phyloP scores from a whole-genome alignment of 2,113 vertebrate species.

The Grammomys dolichurus region DNA sequence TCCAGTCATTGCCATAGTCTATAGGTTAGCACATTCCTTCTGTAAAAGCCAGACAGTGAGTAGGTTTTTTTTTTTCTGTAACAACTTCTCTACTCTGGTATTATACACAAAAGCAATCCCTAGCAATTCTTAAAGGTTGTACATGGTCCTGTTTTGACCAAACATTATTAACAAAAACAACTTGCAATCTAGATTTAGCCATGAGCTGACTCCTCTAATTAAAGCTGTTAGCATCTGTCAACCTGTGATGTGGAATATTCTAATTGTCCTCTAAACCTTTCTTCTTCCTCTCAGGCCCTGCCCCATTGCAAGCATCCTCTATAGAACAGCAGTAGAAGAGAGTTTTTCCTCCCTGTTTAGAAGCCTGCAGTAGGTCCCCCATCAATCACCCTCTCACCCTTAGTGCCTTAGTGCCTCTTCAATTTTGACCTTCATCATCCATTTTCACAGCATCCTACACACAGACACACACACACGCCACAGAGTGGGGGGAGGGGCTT shows the following conservation, averaged over 20 bases:
- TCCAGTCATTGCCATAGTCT: background rate
- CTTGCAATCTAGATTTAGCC: background rate
- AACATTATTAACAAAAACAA: slow-evolving; percentile 34
- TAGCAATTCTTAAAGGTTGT: background rate
- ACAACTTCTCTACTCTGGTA: background rate
- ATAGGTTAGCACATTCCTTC: background rate
- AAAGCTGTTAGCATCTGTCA: background rate
- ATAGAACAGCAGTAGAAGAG: background rate
- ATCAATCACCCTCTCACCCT: background rate
- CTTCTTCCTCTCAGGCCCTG: background rate
- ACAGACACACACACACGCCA: background rate
- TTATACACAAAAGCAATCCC: background rate
- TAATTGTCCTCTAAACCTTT: background rate
- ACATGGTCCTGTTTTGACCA: background rate
- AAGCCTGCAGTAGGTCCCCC: background rate
- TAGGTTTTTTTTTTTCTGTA: slow-evolving; percentile 12
- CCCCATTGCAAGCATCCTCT: background rate
- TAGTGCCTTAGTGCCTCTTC: background rate
- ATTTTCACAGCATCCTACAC: background rate
- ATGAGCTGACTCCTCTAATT: background rate
- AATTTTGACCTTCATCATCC: background rate
- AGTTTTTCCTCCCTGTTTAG: background rate
- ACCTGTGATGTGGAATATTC: background rate
- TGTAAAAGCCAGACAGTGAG: background rate
- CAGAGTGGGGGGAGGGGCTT: background rate